Evolutionary conservation across 30 jellyfish, hydroid and myxozoan species (phyloP).

Genomic region (Hydractinia symbiolongicarpus): DNA sequence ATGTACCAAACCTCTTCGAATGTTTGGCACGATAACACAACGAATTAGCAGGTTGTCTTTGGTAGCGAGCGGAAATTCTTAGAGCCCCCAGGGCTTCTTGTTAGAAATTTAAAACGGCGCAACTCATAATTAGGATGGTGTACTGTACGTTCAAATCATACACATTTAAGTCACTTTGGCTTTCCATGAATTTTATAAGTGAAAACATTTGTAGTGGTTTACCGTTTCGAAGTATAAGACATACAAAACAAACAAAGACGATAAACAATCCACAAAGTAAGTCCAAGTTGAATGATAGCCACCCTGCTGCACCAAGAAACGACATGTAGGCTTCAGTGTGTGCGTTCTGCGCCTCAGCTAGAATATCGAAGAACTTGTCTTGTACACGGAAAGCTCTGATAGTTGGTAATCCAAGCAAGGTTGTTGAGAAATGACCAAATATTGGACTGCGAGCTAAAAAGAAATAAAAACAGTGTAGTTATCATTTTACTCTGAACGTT

Average conservation of each 20-base stretch:
- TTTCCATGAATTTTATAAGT: too few relatives aligned
- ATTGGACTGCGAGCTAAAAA: slow-evolving; percentile 76
- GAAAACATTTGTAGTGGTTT: slow-evolving; percentile 5
- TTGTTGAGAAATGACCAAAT: slow-evolving; percentile 89
- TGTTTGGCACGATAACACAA: too few relatives aligned
- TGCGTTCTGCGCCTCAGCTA: slow-evolving; percentile 49
- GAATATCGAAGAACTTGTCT: slow-evolving; percentile 49
- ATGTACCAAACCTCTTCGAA: too few relatives aligned
- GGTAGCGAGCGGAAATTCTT: too few relatives aligned
- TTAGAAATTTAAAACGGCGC: too few relatives aligned
- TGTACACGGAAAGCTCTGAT: slow-evolving; percentile 88
- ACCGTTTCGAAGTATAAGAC: slow-evolving; percentile 51
- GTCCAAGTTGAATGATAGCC: slow-evolving; percentile 76
- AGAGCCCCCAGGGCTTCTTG: too few relatives aligned
- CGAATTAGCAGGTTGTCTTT: too few relatives aligned
- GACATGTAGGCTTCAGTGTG: slow-evolving; percentile 81
- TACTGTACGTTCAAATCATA: not conserved
- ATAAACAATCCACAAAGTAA: slow-evolving; percentile 43
- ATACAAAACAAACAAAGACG: slow-evolving; percentile 45
- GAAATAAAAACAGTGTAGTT: not conserved
- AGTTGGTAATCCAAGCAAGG: slow-evolving; percentile 86
- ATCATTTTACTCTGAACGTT: too few relatives aligned
- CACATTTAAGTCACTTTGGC: too few relatives aligned
- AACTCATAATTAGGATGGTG: not conserved
- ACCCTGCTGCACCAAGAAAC: slow-evolving; percentile 54